Conservation (phyloP, 92 coral and sea anemone species). For the Palythoa grandiflora region DNA sequence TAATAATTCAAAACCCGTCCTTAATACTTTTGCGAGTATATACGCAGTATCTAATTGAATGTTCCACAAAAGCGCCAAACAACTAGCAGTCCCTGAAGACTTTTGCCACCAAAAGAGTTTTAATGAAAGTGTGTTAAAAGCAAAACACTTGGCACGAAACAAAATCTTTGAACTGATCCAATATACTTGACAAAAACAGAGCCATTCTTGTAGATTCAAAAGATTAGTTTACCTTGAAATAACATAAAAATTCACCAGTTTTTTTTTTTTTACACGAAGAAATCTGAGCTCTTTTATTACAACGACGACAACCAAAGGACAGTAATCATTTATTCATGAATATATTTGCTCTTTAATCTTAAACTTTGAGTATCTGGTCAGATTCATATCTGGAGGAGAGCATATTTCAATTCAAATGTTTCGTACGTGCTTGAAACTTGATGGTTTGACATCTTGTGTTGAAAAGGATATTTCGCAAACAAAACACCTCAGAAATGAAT, state of each 20-base stretch:
- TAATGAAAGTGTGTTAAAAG: conserved; percentile 21
- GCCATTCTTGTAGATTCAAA: neutral
- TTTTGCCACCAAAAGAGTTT: conserved; percentile 44
- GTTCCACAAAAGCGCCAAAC: conserved; percentile 55
- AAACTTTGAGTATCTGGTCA: neutral
- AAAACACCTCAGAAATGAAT: neutral
- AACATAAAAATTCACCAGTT: neutral
- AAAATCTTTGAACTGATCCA: neutral
- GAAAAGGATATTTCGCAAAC: neutral
- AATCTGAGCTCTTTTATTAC: conserved; percentile 6
- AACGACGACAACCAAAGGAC: neutral
- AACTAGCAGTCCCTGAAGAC: conserved; percentile 70
- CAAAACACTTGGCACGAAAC: conserved; percentile 21
- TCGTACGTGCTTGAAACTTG: conserved; percentile 10
- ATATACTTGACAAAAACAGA: neutral
- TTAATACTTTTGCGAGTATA: conserved; percentile 61
- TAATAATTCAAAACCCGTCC: conserved; percentile 62
- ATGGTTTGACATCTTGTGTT: neutral
- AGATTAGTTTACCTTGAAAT: neutral
- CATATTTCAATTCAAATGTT: neutral
- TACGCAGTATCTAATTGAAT: conserved; percentile 72
- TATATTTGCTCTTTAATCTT: neutral
- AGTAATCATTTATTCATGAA: conserved; percentile 33
- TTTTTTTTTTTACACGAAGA: neutral
- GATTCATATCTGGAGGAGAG: neutral